A percentile compares a stretch with the other conserved stretches of the same genome.
Conservation (phyloP, 2,113 vertebrate genomes). For the Engraulis encrasicolus region DNA sequence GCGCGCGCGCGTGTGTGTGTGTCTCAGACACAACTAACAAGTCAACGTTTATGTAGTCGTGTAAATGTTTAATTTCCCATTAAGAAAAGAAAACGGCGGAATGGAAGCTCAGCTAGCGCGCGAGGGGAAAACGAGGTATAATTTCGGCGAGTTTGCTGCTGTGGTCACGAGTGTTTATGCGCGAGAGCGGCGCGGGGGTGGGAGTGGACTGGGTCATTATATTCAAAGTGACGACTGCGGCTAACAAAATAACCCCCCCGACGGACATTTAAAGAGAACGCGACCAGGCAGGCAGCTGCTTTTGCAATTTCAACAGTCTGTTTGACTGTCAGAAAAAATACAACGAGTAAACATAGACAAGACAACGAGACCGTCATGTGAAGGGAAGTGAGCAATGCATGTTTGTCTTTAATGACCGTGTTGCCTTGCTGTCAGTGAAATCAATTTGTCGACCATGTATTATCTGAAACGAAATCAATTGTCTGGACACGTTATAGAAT, state of each 20-base stretch:
- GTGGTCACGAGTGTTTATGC: conserved; percentile 8
- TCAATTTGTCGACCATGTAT: background rate
- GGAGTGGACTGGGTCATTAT: background rate
- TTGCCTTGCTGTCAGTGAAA: too few species aligned
- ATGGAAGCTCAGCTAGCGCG: background rate
- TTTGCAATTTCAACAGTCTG: too few species aligned
- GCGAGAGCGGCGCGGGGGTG: background rate
- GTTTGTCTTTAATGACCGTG: too few species aligned
- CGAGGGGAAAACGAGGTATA: background rate
- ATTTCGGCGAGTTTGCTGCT: background rate
- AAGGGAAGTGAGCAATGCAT: too few species aligned
- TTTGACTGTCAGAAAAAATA: too few species aligned
- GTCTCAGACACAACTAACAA: too few species aligned
- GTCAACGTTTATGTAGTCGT: background rate
- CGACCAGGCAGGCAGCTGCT: too few species aligned
- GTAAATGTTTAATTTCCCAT: background rate
- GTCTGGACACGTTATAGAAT: too few species aligned
- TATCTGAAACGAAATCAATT: too few species aligned
- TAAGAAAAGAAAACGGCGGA: background rate
- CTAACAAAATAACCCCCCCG: background rate
- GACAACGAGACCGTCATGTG: too few species aligned
- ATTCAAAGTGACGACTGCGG: background rate
- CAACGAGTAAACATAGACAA: too few species aligned
- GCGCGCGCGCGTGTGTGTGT: too few species aligned
- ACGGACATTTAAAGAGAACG: background rate